phyloP scores from a whole-genome alignment of 2,888 invertebrate genomes.

The Punctoribates punctum region DNA sequence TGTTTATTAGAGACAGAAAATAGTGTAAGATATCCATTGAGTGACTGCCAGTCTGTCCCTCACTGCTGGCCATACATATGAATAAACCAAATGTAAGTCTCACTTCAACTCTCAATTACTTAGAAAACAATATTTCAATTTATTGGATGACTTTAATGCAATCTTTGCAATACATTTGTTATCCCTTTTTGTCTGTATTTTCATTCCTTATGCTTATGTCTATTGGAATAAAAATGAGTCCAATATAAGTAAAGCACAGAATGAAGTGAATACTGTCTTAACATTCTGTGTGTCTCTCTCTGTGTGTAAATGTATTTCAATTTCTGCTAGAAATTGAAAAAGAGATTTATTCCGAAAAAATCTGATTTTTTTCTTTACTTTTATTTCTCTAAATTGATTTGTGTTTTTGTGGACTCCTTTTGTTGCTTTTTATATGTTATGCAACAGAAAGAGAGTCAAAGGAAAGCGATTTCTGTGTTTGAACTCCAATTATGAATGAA shows the following conservation, averaged over 20 bases:
- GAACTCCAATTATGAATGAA: conserved; percentile 9
- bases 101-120: conserved; percentile 3
- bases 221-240: no score
- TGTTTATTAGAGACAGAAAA: no score
- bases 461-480: not conserved
- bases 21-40: no score
- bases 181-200: no score
- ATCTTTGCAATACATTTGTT: no score
- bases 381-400: not conserved
- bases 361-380: not conserved
- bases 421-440: not conserved
- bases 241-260: no score
- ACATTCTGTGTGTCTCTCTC: not conserved
- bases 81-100: not conserved
- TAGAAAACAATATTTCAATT: not conserved
- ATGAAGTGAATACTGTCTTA: no score
- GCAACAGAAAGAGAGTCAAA: no score
- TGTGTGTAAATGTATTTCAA: not conserved
- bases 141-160: no score
- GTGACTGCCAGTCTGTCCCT: no score
- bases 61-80: not conserved
- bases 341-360: not conserved
- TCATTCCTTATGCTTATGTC: no score
- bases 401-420: no score
- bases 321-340: not conserved